Base-by-base conservation (phyloP, 2,113 vertebrate genomes). In the Ovis aries region DNA sequence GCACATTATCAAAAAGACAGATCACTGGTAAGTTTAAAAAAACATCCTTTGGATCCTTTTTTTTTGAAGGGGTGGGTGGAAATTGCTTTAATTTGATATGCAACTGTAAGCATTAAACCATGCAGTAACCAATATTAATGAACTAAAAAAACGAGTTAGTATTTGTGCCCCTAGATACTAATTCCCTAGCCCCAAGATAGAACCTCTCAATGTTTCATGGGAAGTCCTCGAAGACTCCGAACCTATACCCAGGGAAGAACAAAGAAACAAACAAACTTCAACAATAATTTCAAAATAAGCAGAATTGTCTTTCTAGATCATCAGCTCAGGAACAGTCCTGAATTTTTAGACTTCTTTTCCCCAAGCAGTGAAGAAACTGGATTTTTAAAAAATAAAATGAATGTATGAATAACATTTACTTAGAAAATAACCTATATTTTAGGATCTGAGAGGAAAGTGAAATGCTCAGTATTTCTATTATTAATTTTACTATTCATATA, bases 241-340 rank as follows among this genome's bases (percentile, higher is more conserved):
- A 59, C 29, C 31, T 27, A n/a, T 1, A 33, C 7, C 15, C 40
- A 97, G 23, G 17, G 17, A 82, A 83, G 36, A 95, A 67, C 16
- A 90, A 88, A 80, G 48, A 80, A 67, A 64, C 50, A 81, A 67
- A 78, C 17, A 94, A 80, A 88, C 31, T 45, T 88, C 64, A 11
- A 62, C 40, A 90, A 48, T n/a, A 94, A 91, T 74, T 88, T 91
- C 91, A 90, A 96, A 97, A 57, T 50, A 67, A 87, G 8, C 55
- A 92, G 7, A 91, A 11, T 2, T 62, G 74, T n/a, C 53, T 74
- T 93, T 97, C 62, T 77, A 50, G 60, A 82, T 48, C 10, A 62
- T 59, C 60, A 88, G 15, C 15, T 33, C 10, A 95, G 14, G 12
- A 88, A 87, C 3, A 93, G 6, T 40, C 96, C 59, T 57, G 31